phyloP scores from a whole-genome alignment of 2,797 vertebrate species.

The Aeoliscus strigatus region DNA sequence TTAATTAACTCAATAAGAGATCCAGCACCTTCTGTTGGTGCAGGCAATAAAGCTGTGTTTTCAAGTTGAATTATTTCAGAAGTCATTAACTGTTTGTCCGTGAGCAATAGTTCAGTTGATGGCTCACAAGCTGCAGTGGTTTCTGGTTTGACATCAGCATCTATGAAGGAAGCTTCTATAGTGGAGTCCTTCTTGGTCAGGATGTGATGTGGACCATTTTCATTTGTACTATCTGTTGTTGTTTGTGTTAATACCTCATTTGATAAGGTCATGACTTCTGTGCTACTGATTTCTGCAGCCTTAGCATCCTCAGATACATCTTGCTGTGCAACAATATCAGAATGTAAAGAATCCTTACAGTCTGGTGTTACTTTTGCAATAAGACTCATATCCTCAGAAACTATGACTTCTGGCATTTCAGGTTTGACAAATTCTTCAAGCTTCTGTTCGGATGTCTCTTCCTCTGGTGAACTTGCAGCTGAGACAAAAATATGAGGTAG shows the following conservation, averaged over 20 bases:
- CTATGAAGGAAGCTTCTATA: slow-evolving; percentile 4
- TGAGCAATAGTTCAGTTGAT: too few relatives aligned
- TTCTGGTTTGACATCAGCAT: slow-evolving; percentile 23
- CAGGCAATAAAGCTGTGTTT: slow-evolving; percentile 11
- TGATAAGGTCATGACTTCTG: slow-evolving; percentile 10
- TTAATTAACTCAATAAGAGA: not conserved
- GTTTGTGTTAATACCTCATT: slow-evolving; percentile 19
- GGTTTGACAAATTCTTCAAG: slow-evolving; percentile 12
- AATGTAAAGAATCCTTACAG: slow-evolving; percentile 20
- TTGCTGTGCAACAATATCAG: slow-evolving; percentile 8
- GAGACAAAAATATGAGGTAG: slow-evolving; percentile 74
- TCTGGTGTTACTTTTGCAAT: slow-evolving; percentile 3
- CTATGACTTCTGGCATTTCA: slow-evolving; percentile 15
- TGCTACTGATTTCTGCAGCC: slow-evolving; percentile 13
- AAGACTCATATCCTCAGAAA: slow-evolving; percentile 13
- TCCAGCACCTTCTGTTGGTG: slow-evolving; percentile 9
- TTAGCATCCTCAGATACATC: slow-evolving; percentile 9
- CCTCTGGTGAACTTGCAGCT: slow-evolving; percentile 71
- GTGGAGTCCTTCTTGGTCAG: slow-evolving; percentile 10
- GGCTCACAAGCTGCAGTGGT: slow-evolving; percentile 4
- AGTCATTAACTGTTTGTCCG: slow-evolving; percentile 8
- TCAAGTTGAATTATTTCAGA: slow-evolving; percentile 7
- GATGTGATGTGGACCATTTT: slow-evolving; percentile 13
- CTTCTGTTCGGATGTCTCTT: slow-evolving; percentile 45
- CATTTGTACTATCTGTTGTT: slow-evolving; percentile 1